Base-by-base conservation (phyloP, 23 tunicate genomes). In the Styela clava region DNA sequence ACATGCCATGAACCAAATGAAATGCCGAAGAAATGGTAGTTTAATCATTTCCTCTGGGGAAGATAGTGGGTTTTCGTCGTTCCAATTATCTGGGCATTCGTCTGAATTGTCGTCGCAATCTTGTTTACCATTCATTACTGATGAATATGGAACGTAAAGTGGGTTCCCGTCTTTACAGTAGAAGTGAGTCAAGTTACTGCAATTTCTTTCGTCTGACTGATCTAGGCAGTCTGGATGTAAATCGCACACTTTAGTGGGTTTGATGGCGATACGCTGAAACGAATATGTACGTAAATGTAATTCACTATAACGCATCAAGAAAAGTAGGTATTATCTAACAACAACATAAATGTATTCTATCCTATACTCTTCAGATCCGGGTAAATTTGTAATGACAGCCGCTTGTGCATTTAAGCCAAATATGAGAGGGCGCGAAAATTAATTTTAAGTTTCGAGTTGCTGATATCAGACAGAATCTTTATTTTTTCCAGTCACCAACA, bases 121-220 rank as follows among this genome's bases (percentile, higher is more conserved):
- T 67, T 51, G 76, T 64, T 68, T 78, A 2, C 88, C 88, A 76
- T 85, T 76, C 63, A 85, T 68, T 12, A 85, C 88, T 44, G 32
- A 23, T 2, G 19, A 23, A n/a, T 21, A 22, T 21, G 31, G 81
- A 9, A 86, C 79, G 69, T 79, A 86, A 23, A 79, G 62, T 37
- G 89, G 84, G 2, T 79, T 25, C 2, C 84, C 79, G 34, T 52
- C 72, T 68, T 79, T 71, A 35, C 89, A 85, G 56, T 85, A 85
- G 68, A 79, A 85, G 30, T 85, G 89, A 3, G 84, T 79, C 1
- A 20, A 33, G 32, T 31, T 37, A 5, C 30, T 26, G 61, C 89
- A 85, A 70, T 69, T 69, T 25, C 5, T 79, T 61, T 85, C 89
- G 70, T 85, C 89, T 29, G 79, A 61, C 20, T 25, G 24, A 65